Evolutionary conservation across 2,113 vertebrate species (phyloP), one percentile per base, ranked within the genome.

Genomic region (Pogona vitticeps): DNA sequence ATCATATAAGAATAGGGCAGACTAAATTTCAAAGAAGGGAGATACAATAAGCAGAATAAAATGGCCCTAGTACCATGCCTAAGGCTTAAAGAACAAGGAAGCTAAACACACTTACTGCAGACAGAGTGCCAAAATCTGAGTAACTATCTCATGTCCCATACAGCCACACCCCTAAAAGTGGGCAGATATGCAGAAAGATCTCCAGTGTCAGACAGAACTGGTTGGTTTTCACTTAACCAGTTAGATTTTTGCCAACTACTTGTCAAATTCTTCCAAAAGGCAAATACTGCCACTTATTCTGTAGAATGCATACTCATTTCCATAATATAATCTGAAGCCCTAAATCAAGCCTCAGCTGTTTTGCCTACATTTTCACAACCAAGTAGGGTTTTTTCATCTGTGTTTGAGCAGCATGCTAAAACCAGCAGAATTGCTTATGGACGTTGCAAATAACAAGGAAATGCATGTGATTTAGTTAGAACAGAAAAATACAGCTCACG

Each of bases 401-500:
- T 26, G 23, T 36, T 20, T 26, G 59, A 65, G 58, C 33, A 14
- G 14, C 33, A 63, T 80, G 23, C 33, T 56, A 17, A n/a, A 28
- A 0, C 6, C 21, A 67, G 33, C 23, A 84, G 17, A 14, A 46
- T 26, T n/a, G 1, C 2, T 6, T 40, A 17, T 0, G 15, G 1
- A 46, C 23, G 61, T 82, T 89, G n/a, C 21, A 86, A 88, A 56
- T 10, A 1, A 77, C 3, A 3, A 33, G 14, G 21, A 71, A 92
- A 68, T 42, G 59, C 36, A 65, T 28, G 7, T 38, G 14, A 26
- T 65, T 80, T 31, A 65, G 8, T 42, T 14, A 46, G 40, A 82
- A 21, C 13, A 42, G 1, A 26, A 31, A 70, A 33, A 71, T 36
- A 52, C 28, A 68, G 63, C 8, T 33, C 46, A n/a, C 42, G 21